Conservation (phyloP, 1,140 invertebrate genomes). For the Zophobas atratus region DNA sequence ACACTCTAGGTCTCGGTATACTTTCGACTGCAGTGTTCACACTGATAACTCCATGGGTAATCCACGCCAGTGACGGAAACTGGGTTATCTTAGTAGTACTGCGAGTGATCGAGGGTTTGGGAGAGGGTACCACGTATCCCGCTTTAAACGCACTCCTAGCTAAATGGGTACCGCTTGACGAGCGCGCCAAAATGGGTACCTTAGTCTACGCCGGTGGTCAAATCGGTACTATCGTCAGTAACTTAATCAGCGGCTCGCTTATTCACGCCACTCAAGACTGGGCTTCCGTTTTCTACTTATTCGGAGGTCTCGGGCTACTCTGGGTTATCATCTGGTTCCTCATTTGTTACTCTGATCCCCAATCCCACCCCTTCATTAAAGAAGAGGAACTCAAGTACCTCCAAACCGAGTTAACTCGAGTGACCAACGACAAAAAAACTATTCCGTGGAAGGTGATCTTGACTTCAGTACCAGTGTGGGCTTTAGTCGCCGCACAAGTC, state of each 20-base stretch:
- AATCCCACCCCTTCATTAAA: conserved; percentile 87
- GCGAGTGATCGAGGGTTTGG: conserved; percentile 79
- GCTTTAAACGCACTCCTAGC: conserved; percentile 82
- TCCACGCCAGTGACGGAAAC: conserved; percentile 72
- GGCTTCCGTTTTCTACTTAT: conserved; percentile 88
- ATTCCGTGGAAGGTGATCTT: conserved; percentile 81
- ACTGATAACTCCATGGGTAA: conserved; percentile 78
- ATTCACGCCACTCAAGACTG: conserved; percentile 79
- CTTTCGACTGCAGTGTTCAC: conserved; percentile 83
- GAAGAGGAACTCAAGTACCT: conserved; percentile 85
- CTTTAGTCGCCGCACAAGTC: conserved; percentile 82
- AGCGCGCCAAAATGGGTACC: conserved; percentile 82
- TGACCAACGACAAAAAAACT: conserved; percentile 55
- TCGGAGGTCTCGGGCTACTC: conserved; percentile 81
- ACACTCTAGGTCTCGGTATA: conserved; percentile 82
- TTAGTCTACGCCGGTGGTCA: conserved; percentile 82
- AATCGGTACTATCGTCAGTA: conserved; percentile 81
- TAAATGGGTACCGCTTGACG: conserved; percentile 82
- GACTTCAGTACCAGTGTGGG: conserved; percentile 85
- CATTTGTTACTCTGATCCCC: conserved; percentile 84
- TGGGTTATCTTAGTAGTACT: conserved; percentile 74
- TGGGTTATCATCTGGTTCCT: conserved; percentile 82
- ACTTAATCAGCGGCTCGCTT: conserved; percentile 80
- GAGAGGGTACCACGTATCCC: conserved; percentile 84
- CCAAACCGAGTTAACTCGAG: conserved; percentile 71